A percentile compares a stretch with the other conserved stretches of the same genome.
These are phyloP conservation scores for Aplidium turbinatum DNA, from an alignment of 23 tunicate species.

Conservation along the genomic window DNA sequence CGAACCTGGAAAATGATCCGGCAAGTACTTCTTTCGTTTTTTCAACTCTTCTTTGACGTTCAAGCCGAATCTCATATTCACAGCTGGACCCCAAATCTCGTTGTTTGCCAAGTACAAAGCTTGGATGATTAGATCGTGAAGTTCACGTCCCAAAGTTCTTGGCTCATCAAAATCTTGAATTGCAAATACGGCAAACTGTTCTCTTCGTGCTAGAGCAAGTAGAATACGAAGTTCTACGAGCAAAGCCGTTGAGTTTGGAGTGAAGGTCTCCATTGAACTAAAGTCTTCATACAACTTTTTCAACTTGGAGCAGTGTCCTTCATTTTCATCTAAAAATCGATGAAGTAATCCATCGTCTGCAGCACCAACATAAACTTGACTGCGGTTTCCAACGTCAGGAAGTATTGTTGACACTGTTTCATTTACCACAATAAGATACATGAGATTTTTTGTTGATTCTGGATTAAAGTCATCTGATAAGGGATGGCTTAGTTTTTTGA, in stretches of 20 bases:
- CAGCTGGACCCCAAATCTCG: constrained; percentile 98
- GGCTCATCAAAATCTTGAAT: constrained; percentile 74
- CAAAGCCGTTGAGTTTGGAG: constrained; percentile 60
- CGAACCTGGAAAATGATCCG: constrained; percentile 89
- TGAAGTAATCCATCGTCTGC: constrained; percentile 74
- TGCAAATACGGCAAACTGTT: constrained; percentile 81
- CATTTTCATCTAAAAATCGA: constrained; percentile 67
- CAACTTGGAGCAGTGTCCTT: constrained; percentile 55
- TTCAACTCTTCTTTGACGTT: constrained; percentile 92
- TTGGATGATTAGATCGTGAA: constrained; percentile 78
- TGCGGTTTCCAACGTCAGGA: constrained; percentile 54
- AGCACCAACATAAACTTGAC: constrained; percentile 89
- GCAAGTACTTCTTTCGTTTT: constrained; percentile 64
- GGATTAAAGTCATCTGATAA: constrained; percentile 59
- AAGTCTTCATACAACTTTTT: constrained; percentile 52
- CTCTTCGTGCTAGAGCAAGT: constrained; percentile 71
- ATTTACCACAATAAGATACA: constrained; percentile 79
- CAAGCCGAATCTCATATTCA: constrained; percentile 84
- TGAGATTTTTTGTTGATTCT: constrained; percentile 44
- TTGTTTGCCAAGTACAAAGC: constrained; percentile 79
- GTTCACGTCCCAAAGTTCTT: constrained; percentile 64
- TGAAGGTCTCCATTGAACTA: constrained; percentile 60
- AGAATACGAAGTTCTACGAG: constrained; percentile 80
- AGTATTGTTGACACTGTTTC: constrained; percentile 73
- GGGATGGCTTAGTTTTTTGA: constrained; percentile 79